Evolutionary conservation across 1,140 invertebrate species (phyloP), one percentile per base, ranked within the genome.

Genomic region (Neotoxoptera formosana): DNA sequence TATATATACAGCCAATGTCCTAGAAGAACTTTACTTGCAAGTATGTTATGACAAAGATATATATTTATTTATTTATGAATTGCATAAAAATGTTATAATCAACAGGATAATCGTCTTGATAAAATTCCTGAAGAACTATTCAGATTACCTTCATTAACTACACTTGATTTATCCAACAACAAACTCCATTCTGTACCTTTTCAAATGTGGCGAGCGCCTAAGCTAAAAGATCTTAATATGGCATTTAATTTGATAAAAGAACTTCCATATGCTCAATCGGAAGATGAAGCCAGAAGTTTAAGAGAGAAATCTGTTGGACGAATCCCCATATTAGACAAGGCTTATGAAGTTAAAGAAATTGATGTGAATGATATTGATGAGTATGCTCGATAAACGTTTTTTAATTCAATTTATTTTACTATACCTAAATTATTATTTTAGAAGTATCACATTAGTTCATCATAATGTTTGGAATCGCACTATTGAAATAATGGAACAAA

Each of bases 141-240:
- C 95, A 96, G 96, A 45, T 96, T 99, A 81, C 98, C 98, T 1
- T 95, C 96, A 0, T 95, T 99, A 3, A 96, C 97, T 41, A 97
- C 97, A 9, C 96, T 99, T 94, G 98, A 99, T 95, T 96, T 99
- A 0, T 98, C 98, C 0, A 98, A 99, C 95, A 99, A 99, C 95
- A 98, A 98, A 95, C 95, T 99, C n/a, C 97, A 97, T 84, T 95
- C 96, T 91, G 95, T 99, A 60, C 98, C 99, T 0, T 96, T 97
- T 88, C 97, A 97, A 93, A 96, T 99, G 95, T 99, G 99, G 99
- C 95, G 96, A n/a, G 96, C 98, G 2, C 98, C 98, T 0, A 97
- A 97, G 94, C 95, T 99, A 47, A 96, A 98, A 93, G 99, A 99
- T 95, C 95, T 99, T 23, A 99, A 99, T 95, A 97, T 97, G 0